phyloP scores from a whole-genome alignment of 2,797 vertebrate genomes.

The Notolabrus celidotus region DNA sequence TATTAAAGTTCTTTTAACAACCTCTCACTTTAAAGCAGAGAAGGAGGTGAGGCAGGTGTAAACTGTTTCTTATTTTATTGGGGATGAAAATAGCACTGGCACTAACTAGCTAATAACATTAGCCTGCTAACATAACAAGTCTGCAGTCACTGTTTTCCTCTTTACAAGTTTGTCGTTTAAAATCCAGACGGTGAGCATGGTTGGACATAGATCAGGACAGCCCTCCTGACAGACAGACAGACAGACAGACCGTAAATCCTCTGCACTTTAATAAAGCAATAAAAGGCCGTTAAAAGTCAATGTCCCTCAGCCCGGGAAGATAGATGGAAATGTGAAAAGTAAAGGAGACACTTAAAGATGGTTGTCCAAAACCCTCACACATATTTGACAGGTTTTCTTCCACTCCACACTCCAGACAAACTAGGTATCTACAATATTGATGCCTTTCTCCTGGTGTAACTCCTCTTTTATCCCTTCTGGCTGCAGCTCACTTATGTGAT shows the following conservation, averaged over 20 bases:
- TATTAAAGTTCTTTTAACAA: constrained; percentile 43
- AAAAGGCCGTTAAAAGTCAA: constrained; percentile 79
- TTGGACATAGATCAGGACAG: constrained; percentile 61
- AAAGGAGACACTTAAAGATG: constrained; percentile 63
- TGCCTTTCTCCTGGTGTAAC: constrained; percentile 42
- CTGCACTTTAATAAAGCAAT: constrained; percentile 79
- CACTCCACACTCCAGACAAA: constrained; percentile 34
- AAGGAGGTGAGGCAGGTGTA: constrained; percentile 16
- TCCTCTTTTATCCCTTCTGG: constrained; percentile 45
- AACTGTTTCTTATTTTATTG: constrained; percentile 61
- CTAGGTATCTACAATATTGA: constrained; percentile 49
- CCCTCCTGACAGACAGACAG: constrained; percentile 63
- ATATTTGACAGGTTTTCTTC: constrained; percentile 34
- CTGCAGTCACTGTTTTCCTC: constrained; percentile 25
- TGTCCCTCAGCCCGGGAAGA: constrained; percentile 67
- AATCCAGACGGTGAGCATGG: constrained; percentile 48
- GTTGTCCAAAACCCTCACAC: constrained; percentile 50
- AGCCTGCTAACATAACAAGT: constrained; percentile 45
- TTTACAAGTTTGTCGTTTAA: constrained; percentile 63
- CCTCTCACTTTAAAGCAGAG: constrained; percentile 24
- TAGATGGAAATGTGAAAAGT: constrained; percentile 69
- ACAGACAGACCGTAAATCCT: constrained; percentile 70
- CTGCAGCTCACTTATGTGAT: constrained; percentile 31
- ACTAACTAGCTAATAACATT: constrained; percentile 74
- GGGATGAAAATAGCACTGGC: constrained; percentile 31